Evolutionary conservation across 2,888 invertebrate genomes (phyloP).

Genomic region (Tenthredo notha): DNA sequence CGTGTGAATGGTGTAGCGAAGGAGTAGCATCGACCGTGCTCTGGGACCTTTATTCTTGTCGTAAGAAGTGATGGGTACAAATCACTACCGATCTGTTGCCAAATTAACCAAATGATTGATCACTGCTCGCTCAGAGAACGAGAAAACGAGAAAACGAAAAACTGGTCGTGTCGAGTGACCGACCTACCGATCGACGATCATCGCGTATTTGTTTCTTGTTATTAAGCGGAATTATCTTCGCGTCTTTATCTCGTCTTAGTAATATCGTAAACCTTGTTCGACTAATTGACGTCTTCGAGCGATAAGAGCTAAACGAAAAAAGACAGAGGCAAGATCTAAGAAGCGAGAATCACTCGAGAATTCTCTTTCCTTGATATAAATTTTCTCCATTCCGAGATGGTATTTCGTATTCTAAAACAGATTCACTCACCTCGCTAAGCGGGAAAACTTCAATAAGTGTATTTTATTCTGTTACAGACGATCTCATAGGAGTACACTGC

Average conservation of each 20-base stretch:
- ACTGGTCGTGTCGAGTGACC: neutral
- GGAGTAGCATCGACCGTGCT: constrained; percentile 20
- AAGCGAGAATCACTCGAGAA: neutral
- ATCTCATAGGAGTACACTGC: constrained; percentile 89
- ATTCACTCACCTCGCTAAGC: neutral
- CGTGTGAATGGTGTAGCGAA: neutral
- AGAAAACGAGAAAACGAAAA: constrained; percentile 23
- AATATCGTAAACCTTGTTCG: constrained; percentile 51
- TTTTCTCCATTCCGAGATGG: constrained; percentile 4
- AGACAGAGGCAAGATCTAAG: neutral
- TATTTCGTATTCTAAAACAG: neutral
- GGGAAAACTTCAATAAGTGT: neutral
- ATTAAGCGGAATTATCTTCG: constrained; percentile 44
- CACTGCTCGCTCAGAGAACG: constrained; percentile 15
- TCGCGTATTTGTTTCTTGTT: constrained; percentile 43
- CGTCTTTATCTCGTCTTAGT: constrained; percentile 36
- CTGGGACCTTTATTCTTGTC: constrained; percentile 18
- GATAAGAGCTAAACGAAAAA: constrained; percentile 16
- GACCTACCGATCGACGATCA: constrained; percentile 12
- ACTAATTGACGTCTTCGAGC: constrained; percentile 46
- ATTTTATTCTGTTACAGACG: constrained; percentile 80
- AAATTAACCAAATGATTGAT: constrained; percentile 56
- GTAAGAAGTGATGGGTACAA: constrained; percentile 51
- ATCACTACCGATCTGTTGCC: constrained; percentile 56
- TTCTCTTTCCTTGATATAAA: neutral